Base-by-base conservation (phyloP, 2,113 vertebrate genomes). In the Sturnus vulgaris region DNA sequence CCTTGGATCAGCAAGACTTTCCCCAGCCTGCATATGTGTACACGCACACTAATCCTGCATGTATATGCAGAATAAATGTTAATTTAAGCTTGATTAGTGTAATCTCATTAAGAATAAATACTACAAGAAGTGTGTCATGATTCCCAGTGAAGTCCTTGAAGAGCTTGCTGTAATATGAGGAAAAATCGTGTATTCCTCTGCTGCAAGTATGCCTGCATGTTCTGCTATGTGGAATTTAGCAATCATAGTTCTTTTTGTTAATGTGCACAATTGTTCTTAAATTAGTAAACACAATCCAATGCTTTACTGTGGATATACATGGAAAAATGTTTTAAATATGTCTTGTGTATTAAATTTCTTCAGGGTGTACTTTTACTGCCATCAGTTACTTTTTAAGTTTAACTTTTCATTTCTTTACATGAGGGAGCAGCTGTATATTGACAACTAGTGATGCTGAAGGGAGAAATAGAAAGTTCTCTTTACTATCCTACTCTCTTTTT, bases 61-160 rank as follows among this genome's bases (percentile, higher is more conserved):
- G 60, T 64, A 46, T 53, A 77, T 31, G 22, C 8, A 24, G 25
- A 69, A 57, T 57, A 75, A 89, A 82, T 92, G 66, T 79, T 95
- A 82, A 86, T 93, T 96, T 92, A 87, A 92, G 72, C 10, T 93
- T 42, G 70, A 73, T 94, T 80, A 92, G 76, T 55, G 66, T 85
- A 87, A 93, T 83, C 84, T 93, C 83, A 86, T 88, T 68, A 82
- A 86, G 96, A 93, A 80, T 90, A 96, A 92, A 94, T 88, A 79
- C 52, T 77, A n/a, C 73, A 44, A 35, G 73, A 79, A 83, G 35
- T 52, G 66, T 64, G 57, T 50, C 35, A 7, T 84, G 90, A 94
- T 65, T 94, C 70, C 53, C 23, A 68, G 76, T 77, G 84, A 94
- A 96, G 92, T 92, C 39, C 63, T 91, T 79, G 57, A 79, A 64